phyloP scores from a whole-genome alignment of 2,113 vertebrate genomes.

The Callaeas wilsoni region DNA sequence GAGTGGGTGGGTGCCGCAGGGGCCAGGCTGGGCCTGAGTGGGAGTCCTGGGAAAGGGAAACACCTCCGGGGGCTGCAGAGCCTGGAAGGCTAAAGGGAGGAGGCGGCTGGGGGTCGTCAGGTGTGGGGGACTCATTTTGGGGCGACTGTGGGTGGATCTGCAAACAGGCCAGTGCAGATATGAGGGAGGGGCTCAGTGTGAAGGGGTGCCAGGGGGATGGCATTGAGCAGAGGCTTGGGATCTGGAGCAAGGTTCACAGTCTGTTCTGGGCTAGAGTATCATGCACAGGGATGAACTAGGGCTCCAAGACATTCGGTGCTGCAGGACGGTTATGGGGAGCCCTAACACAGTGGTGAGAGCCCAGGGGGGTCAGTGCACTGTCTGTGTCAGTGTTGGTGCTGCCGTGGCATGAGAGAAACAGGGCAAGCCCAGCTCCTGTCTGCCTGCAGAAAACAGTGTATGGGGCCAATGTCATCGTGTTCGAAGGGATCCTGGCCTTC shows the following conservation, averaged over 20 bases:
- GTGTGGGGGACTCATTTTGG: fast-evolving
- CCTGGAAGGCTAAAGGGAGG: background rate
- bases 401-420: fast-evolving
- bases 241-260: background rate
- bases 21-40: background rate
- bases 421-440: fast-evolving
- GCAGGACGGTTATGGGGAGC: fast-evolving
- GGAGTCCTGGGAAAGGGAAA: fast-evolving
- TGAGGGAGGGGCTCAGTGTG: background rate
- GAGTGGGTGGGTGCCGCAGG: constrained; percentile 76
- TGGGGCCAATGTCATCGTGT: constrained; percentile 88
- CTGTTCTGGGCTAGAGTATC: background rate
- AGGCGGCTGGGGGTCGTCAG: fast-evolving
- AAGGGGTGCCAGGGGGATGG: fast-evolving
- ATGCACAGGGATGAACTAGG: background rate
- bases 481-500: constrained; percentile 88
- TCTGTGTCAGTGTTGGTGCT: background rate
- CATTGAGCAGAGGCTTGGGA: background rate
- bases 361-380: fast-evolving
- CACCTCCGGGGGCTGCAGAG: background rate
- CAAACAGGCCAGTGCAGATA: fast-evolving
- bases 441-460: constrained; percentile 83
- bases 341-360: fast-evolving
- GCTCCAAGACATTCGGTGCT: background rate
- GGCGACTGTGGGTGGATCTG: fast-evolving